Conservation (phyloP, 2,113 vertebrate genomes). For the Ctenodactylus gundi region DNA sequence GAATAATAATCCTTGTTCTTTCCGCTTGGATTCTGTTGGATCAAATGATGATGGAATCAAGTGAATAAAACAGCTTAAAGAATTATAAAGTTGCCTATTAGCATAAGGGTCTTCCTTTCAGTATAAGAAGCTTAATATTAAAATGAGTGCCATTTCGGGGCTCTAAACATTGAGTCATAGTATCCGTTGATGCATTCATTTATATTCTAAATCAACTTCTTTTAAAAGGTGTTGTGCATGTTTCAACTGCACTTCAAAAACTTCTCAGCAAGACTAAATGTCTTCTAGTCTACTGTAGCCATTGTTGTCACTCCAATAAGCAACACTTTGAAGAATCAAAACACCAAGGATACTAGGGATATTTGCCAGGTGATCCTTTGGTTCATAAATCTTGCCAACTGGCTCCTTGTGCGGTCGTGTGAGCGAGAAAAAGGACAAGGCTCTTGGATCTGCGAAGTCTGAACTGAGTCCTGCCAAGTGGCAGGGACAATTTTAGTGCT, state of each 20-base stretch:
- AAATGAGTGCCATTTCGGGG: background rate
- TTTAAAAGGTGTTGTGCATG: background rate
- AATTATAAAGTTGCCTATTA: background rate
- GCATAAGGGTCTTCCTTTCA: background rate
- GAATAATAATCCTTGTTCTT: background rate
- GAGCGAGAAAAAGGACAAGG: conserved; percentile 61
- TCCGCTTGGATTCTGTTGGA: background rate
- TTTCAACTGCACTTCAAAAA: conserved; percentile 26
- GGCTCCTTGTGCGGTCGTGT: conserved; percentile 6
- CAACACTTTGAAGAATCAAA: background rate
- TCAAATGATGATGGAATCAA: background rate
- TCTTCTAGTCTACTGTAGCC: conserved; percentile 3
- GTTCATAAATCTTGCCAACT: background rate
- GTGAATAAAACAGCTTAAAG: background rate
- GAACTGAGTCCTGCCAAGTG: conserved; percentile 77
- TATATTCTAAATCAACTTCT: conserved; percentile 44
- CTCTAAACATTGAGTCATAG: background rate
- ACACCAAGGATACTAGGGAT: background rate
- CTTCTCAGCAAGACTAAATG: conserved; percentile 12
- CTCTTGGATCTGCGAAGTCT: conserved; percentile 67
- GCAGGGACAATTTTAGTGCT: conserved; percentile 80
- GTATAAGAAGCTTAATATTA: background rate
- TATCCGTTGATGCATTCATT: background rate
- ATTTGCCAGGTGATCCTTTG: conserved; percentile 25
- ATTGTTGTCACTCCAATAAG: conserved; percentile 13